Conservation (phyloP, 2,113 vertebrate genomes). For the Sarotherodon lohbergeri region DNA sequence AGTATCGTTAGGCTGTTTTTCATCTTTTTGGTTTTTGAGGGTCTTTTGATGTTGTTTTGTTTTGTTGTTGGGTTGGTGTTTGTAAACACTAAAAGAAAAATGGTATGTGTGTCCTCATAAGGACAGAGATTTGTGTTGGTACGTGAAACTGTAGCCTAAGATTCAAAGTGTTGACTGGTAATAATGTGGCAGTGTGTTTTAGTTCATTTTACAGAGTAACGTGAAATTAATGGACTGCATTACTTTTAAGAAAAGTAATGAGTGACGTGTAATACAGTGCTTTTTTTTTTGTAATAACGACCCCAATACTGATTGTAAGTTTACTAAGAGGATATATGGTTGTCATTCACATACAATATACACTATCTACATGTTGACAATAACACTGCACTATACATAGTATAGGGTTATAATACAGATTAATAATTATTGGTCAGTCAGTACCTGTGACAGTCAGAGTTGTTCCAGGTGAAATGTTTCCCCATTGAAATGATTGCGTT, state of each 20-base stretch:
- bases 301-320: background rate
- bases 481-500: fast-evolving
- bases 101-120: background rate
- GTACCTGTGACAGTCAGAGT: conserved; percentile 23
- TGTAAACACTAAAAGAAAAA: background rate
- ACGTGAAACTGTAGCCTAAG: background rate
- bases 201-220: background rate
- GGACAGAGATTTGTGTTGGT: background rate
- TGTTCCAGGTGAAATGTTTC: background rate
- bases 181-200: background rate
- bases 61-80: background rate
- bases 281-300: background rate
- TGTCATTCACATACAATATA: background rate
- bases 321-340: background rate
- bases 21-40: background rate
- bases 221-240: background rate
- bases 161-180: background rate
- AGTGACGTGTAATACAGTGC: background rate
- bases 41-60: background rate
- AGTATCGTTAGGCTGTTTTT: background rate
- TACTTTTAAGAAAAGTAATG: background rate
- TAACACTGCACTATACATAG: background rate
- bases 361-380: background rate
- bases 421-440: background rate
- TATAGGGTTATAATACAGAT: background rate